A percentile compares a stretch with the other conserved stretches of the same genome.
Conservation (phyloP, 1,140 invertebrate genomes). For the Drosophila kanapiae region DNA sequence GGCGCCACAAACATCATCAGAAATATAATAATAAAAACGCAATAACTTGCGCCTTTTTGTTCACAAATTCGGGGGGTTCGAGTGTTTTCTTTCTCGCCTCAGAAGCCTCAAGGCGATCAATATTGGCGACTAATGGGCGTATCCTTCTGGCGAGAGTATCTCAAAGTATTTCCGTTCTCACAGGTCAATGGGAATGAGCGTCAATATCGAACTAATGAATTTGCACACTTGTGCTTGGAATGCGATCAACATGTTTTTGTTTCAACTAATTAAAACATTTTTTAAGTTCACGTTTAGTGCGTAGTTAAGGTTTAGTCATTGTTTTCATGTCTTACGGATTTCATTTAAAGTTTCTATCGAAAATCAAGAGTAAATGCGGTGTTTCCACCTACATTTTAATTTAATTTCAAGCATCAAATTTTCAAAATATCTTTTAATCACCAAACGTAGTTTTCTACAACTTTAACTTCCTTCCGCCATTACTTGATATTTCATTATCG, state of each 20-base stretch:
- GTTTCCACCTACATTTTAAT: background rate
- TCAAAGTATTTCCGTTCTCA: background rate
- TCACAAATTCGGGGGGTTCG: slow-evolving; percentile 72
- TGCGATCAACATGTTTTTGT: background rate
- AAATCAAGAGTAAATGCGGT: background rate
- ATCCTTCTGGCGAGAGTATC: slow-evolving; percentile 11
- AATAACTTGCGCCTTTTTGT: slow-evolving; percentile 39
- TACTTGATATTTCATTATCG: slow-evolving; percentile 5
- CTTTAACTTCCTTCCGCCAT: background rate
- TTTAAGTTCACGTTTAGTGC: background rate
- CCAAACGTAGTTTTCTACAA: background rate
- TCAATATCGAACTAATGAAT: background rate
- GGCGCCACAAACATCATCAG: slow-evolving; percentile 48
- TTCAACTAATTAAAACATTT: background rate
- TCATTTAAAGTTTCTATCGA: too few relatives aligned
- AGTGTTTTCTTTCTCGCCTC: slow-evolving; percentile 66
- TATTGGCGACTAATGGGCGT: slow-evolving; percentile 18
- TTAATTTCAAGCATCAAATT: too few relatives aligned
- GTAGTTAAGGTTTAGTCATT: background rate
- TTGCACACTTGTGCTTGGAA: too few relatives aligned
- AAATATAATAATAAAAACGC: slow-evolving; percentile 56
- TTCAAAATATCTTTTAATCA: background rate
- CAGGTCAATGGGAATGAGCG: background rate
- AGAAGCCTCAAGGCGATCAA: slow-evolving; percentile 25
- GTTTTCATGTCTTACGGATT: background rate